Conservation (phyloP, 2,888 invertebrate genomes). For the Patella depressa region DNA sequence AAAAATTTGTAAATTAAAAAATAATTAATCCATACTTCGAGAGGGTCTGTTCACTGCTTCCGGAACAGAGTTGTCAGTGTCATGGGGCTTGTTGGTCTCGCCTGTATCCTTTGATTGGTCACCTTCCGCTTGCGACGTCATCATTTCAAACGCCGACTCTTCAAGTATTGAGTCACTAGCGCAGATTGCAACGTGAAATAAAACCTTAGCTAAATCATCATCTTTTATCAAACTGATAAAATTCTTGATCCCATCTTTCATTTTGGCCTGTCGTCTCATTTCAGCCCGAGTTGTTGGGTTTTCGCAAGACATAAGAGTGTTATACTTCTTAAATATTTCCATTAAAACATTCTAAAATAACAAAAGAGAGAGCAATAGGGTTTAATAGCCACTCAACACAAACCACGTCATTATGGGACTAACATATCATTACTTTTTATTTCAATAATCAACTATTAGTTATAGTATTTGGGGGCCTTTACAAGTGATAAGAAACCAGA, state of each 20-base stretch:
- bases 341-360: conserved; percentile 22
- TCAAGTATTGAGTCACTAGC: conserved; percentile 51
- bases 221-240: conserved; percentile 41
- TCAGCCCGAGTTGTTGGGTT: conserved; percentile 22
- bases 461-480: too few relatives aligned
- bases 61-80: conserved; percentile 10
- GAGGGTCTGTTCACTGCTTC: not conserved
- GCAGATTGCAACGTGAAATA: conserved; percentile 62
- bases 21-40: not conserved
- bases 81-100: not conserved
- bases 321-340: conserved; percentile 54
- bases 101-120: conserved; percentile 19
- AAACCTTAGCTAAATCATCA: conserved; percentile 40
- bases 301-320: conserved; percentile 31
- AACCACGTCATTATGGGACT: too few relatives aligned
- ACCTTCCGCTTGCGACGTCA: conserved; percentile 34
- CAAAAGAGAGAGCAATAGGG: too few relatives aligned
- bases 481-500: too few relatives aligned
- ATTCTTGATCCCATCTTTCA: conserved; percentile 30
- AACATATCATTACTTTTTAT: too few relatives aligned
- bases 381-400: too few relatives aligned
- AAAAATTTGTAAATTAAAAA: not conserved
- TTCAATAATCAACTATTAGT: too few relatives aligned
- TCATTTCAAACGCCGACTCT: conserved; percentile 48
- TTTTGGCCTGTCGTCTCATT: conserved; percentile 22